Conservation (phyloP, 1,140 invertebrate species). For the Zaprionus capensis region DNA sequence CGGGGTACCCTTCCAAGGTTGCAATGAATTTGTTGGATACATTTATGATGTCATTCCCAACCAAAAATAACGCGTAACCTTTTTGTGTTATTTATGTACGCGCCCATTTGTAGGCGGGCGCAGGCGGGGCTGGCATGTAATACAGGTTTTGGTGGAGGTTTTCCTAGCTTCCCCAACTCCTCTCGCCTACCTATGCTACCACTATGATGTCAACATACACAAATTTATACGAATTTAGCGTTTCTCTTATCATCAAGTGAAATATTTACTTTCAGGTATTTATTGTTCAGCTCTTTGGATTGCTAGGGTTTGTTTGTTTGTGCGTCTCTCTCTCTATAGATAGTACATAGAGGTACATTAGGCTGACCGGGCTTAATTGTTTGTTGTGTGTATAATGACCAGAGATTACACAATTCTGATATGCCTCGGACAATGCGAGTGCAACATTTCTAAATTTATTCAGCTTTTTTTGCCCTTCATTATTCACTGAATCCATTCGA, state of each 20-base stretch:
- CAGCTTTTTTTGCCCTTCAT: not conserved
- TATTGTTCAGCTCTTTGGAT: slow-evolving; percentile 27
- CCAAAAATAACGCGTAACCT: slow-evolving; percentile 28
- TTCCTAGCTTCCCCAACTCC: not conserved
- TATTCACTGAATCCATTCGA: not conserved
- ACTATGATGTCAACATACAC: slow-evolving; percentile 66
- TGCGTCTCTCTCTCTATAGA: not conserved
- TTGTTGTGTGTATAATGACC: slow-evolving; percentile 17
- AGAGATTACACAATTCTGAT: slow-evolving; percentile 16
- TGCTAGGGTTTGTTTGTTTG: slow-evolving; percentile 14
- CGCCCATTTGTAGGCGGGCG: not conserved
- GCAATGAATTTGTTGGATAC: not conserved
- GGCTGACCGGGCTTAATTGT: not conserved
- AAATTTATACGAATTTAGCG: slow-evolving; percentile 37
- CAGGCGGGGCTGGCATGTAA: slow-evolving; percentile 38
- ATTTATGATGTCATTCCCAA: slow-evolving; percentile 62
- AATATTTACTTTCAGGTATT: slow-evolving; percentile 63
- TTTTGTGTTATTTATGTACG: slow-evolving; percentile 8
- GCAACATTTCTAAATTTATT: not conserved
- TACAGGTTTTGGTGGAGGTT: slow-evolving; percentile 49
- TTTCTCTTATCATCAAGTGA: slow-evolving; percentile 54
- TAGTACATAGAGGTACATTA: no score
- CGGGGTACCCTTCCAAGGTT: slow-evolving; percentile 41
- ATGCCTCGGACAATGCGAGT: not conserved
- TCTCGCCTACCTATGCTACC: not conserved